phyloP scores from a whole-genome alignment of 1,140 invertebrate genomes.

The Helicoverpa armigera region DNA sequence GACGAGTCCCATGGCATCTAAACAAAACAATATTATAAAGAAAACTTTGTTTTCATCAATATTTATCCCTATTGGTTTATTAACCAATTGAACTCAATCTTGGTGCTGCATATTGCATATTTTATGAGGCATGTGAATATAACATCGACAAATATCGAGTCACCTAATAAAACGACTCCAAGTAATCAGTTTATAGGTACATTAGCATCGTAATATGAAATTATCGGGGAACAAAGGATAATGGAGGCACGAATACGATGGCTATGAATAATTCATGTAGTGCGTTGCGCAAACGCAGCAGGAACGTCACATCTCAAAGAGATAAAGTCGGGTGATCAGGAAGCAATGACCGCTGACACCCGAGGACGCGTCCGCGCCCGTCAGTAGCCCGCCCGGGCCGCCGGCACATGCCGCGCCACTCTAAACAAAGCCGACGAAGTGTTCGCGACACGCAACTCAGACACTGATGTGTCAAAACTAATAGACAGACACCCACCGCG shows the following conservation, averaged over 20 bases:
- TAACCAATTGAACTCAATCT: conserved; percentile 26
- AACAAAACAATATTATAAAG: conserved; percentile 15
- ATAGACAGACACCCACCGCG: conserved; percentile 6
- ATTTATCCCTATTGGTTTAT: not conserved
- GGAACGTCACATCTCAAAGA: conserved; percentile 55
- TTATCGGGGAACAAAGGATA: conserved; percentile 68
- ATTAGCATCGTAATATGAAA: conserved; percentile 61
- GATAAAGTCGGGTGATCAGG: conserved; percentile 65
- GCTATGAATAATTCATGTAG: conserved; percentile 73
- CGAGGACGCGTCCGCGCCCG: conserved; percentile 53
- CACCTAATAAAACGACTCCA: conserved; percentile 30
- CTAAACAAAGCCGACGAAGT: conserved; percentile 57
- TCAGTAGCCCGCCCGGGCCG: not conserved
- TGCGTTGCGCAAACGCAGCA: conserved; percentile 63
- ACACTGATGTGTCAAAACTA: conserved; percentile 35
- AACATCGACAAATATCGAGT: conserved; percentile 23
- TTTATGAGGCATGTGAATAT: conserved; percentile 32
- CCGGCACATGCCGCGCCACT: not conserved
- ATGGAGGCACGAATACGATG: conserved; percentile 57
- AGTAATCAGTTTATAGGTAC: conserved; percentile 51
- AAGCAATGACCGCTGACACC: conserved; percentile 73
- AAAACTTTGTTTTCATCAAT: not conserved
- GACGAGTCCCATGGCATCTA: conserved; percentile 84
- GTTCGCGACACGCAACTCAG: not conserved
- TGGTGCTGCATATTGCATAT: conserved; percentile 8